Conservation (phyloP, 1,140 invertebrate species). For the Euschistus heros region DNA sequence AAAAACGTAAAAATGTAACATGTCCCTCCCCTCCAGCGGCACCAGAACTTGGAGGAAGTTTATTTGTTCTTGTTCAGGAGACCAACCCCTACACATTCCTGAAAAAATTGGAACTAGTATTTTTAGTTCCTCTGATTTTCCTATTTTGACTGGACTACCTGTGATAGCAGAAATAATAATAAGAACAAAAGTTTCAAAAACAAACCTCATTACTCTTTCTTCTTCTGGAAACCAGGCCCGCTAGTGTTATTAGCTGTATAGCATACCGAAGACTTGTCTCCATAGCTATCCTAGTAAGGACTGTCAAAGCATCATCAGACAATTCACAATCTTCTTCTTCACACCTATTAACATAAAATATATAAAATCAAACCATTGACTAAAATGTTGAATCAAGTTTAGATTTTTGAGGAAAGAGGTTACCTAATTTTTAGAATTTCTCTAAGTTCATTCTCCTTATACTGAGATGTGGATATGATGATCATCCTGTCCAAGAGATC, state of each 20-base stretch:
- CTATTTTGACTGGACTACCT: too few relatives aligned
- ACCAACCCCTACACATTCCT: too few relatives aligned
- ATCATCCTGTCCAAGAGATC: conserved; percentile 93
- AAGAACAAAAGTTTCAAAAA: too few relatives aligned
- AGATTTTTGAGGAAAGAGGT: not conserved
- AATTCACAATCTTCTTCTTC: conserved; percentile 98
- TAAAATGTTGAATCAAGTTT: not conserved
- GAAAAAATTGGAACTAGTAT: too few relatives aligned
- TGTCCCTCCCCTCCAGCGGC: too few relatives aligned
- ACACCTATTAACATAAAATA: conserved; percentile 43
- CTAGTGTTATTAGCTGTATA: conserved; percentile 96
- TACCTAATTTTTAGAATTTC: conserved; percentile 86
- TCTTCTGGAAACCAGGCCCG: conserved; percentile 72
- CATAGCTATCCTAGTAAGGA: conserved; percentile 83
- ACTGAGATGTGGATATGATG: conserved; percentile 84
- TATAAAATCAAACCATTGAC: not conserved
- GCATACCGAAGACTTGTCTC: conserved; percentile 92
- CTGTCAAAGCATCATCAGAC: conserved; percentile 78
- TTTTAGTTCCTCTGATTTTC: too few relatives aligned
- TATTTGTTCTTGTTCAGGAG: too few relatives aligned
- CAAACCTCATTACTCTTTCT: conserved; percentile 71
- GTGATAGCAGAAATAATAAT: too few relatives aligned
- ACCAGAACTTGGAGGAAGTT: too few relatives aligned
- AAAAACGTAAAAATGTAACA: too few relatives aligned
- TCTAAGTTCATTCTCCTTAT: conserved; percentile 78